Evolutionary conservation across 2,888 invertebrate species (phyloP).

Genomic region (Andrena haemorrhoa): DNA sequence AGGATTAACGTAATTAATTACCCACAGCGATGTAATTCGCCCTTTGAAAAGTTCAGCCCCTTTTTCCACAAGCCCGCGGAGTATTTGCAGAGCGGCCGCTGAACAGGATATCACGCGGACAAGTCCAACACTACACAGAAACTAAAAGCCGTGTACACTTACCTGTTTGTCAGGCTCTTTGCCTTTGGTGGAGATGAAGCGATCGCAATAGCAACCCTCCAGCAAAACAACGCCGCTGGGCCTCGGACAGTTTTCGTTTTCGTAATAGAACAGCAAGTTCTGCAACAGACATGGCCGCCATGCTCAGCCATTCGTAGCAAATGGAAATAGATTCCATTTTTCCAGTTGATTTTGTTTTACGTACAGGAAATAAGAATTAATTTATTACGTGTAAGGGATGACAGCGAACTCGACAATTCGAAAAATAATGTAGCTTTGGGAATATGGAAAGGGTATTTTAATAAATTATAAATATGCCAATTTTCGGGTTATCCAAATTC

Average conservation of each 20-base stretch:
- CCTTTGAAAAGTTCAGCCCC: background rate
- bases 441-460: no score
- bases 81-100: background rate
- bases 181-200: conserved; percentile 88
- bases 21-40: background rate
- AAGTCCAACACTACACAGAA: background rate
- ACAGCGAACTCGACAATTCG: no score
- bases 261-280: conserved; percentile 97
- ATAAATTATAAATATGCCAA: no score
- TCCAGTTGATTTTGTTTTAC: no score
- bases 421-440: no score
- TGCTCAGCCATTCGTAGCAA: background rate
- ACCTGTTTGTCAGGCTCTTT: conserved; percentile 86
- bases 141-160: conserved; percentile 27
- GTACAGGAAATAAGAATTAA: no score
- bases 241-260: conserved; percentile 91
- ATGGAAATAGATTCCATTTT: background rate
- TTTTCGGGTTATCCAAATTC: no score
- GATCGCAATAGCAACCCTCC: conserved; percentile 95
- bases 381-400: no score
- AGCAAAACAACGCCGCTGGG: conserved; percentile 94
- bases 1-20: conserved; percentile 1
- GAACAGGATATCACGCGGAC: background rate
- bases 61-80: background rate
- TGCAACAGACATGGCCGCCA: conserved; percentile 85